Evolutionary conservation across 2,888 invertebrate species (phyloP), one percentile per base, ranked within the genome.

Genomic region (Protonemura montana): DNA sequence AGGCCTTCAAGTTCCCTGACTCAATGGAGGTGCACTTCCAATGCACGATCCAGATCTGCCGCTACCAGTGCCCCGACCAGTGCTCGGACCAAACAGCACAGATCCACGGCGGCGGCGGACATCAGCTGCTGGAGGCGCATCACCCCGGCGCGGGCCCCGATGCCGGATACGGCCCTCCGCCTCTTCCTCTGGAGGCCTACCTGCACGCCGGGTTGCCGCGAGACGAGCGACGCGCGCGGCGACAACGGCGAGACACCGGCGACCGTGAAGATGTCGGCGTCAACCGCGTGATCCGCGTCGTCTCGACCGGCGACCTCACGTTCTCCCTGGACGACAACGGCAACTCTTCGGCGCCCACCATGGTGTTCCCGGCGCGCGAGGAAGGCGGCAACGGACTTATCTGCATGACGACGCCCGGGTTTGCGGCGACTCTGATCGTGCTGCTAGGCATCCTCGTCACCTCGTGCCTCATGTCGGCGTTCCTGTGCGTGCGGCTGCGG

Each of bases 21-120:
- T 97, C 97, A 0, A 98, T 98, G 98, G 98, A 98, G 91, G 98
- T 98, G 0, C 98, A 98, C 91, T 98, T 98, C 93, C 97, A 98
- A 91, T 98, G 98, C 91, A 98, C 98, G 41, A 98, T 98, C 88
- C 98, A 98, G 91, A 98, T 98, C 89, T 98, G 98, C 91, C 94
- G 98, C 89, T 97, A 97, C 90, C 96, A 97, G 89, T 98, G 98
- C 90, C 98, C 98, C 0, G 98, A 98, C 89, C 98, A 98, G 90
- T 98, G 98, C 90, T 95, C 96, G 0, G 96, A 96, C 88, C 86
- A 86, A 16, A 83, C 86, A 13, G 82, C 86, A 13, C 29, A 90
- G 88, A 30, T 89, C 27, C 89, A 89, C 78, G 90, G 89, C 16
- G 82, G 80, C 6, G 89, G 89, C 82, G 87, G 87, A 42, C 84